Conservation (phyloP, 2,797 vertebrate genomes). For the Smutsia temminckii region DNA sequence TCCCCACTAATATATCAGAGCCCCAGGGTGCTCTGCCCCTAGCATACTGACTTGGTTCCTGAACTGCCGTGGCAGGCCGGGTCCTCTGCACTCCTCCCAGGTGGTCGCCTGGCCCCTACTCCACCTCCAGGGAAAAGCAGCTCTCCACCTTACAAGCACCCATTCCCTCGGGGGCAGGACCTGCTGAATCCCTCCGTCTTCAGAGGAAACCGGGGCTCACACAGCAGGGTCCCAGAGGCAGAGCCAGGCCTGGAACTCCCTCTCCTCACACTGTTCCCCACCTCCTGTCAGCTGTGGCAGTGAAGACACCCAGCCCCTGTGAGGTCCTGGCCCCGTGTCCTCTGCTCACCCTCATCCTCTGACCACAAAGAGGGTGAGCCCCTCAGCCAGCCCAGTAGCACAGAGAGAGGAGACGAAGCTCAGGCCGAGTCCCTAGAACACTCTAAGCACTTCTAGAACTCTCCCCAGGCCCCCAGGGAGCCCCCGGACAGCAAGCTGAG, state of each 20-base stretch:
- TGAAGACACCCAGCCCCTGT: fast-evolving
- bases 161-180: neutral
- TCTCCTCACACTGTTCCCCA: neutral
- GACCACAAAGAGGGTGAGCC: neutral
- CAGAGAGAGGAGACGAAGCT: neutral
- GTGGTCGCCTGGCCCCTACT: neutral
- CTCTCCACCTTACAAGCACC: neutral
- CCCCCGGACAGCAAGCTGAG: neutral
- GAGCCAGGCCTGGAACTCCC: neutral
- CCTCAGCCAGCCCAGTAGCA: neutral
- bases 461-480: neutral
- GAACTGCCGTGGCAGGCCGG: neutral
- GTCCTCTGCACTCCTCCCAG: neutral
- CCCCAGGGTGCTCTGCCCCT: neutral
- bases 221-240: neutral
- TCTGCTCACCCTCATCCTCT: neutral
- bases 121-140: neutral
- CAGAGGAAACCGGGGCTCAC: neutral
- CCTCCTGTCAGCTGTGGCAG: neutral
- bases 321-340: neutral
- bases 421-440: neutral
- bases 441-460: neutral
- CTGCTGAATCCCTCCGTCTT: neutral
- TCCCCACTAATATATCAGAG: neutral
- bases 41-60: neutral